Conservation (phyloP, 1,140 invertebrate species). For the Zaprionus kolodkinae region DNA sequence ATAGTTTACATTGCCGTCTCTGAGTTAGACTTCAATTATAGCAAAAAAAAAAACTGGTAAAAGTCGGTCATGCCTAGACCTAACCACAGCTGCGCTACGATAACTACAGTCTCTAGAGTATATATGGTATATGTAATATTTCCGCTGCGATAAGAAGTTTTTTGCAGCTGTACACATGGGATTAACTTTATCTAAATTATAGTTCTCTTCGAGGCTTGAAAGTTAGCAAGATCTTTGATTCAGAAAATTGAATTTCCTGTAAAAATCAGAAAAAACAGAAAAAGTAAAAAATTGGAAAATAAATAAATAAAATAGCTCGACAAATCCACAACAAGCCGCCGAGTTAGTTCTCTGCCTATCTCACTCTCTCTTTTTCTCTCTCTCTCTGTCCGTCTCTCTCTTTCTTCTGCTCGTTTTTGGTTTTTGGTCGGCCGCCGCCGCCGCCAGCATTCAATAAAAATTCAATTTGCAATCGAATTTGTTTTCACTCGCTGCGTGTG, state of each 20-base stretch:
- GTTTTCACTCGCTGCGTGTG: constrained; percentile 57
- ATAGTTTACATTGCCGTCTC: neutral
- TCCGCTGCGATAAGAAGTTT: constrained; percentile 69
- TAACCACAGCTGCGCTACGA: constrained; percentile 30
- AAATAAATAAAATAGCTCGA: constrained; percentile 42
- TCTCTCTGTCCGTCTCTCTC: neutral
- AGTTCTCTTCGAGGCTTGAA: neutral
- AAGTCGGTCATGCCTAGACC: constrained; percentile 34
- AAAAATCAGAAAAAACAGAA: constrained; percentile 31
- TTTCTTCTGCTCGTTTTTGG: neutral
- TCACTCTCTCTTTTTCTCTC: neutral
- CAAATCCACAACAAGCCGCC: constrained; percentile 33
- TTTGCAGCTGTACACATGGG: neutral
- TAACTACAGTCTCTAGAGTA: constrained; percentile 57
- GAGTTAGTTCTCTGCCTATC: constrained; percentile 17
- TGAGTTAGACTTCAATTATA: constrained; percentile 52
- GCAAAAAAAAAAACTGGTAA: constrained; percentile 48
- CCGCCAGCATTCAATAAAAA: constrained; percentile 79
- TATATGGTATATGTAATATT: constrained; percentile 48
- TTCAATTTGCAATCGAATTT: constrained; percentile 80
- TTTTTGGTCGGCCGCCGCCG: constrained; percentile 36
- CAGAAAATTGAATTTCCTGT: constrained; percentile 72
- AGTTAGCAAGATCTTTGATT: constrained; percentile 35
- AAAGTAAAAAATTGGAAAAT: constrained; percentile 8
- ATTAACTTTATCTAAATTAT: constrained; percentile 10